Percentiles rank a stretch among this genome's conserved stretches.
These are phyloP conservation scores for Galagoides demidoff DNA, from an alignment of 2,797 vertebrate species.

Conservation along the genomic window DNA sequence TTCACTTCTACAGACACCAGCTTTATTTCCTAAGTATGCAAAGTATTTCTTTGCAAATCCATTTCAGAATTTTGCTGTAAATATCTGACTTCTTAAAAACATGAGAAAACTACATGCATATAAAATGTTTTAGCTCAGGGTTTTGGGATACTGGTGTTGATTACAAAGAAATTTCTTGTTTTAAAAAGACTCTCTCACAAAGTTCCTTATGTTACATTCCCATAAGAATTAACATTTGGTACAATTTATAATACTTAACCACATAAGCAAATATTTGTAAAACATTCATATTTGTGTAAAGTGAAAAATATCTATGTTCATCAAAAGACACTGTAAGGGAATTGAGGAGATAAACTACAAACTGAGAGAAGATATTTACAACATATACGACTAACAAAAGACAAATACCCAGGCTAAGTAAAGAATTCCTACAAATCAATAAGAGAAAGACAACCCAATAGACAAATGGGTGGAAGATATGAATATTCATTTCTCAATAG, in stretches of 20 bases:
- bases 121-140: background rate
- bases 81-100: conserved; percentile 51
- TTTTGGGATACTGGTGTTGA: background rate
- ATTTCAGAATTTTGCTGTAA: conserved; percentile 39
- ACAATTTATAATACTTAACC: conserved; percentile 46
- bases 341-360: background rate
- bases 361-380: background rate
- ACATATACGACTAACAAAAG: background rate
- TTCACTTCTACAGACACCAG: background rate
- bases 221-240: conserved; percentile 37
- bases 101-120: background rate
- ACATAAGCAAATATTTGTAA: conserved; percentile 29
- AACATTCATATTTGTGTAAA: conserved; percentile 9
- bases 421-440: conserved; percentile 54
- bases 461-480: conserved; percentile 47
- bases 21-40: conserved; percentile 12
- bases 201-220: conserved; percentile 40
- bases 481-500: conserved; percentile 64
- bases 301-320: conserved; percentile 5
- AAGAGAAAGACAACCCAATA: conserved; percentile 10
- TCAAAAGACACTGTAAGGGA: conserved; percentile 20
- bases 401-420: background rate
- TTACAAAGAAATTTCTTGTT: conserved; percentile 47
- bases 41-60: background rate
- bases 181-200: conserved; percentile 27